Percentiles rank a stretch among this genome's conserved stretches.
Evolutionary conservation across 2,888 invertebrate genomes (phyloP).

Genomic region (Andricus quercusramuli): DNA sequence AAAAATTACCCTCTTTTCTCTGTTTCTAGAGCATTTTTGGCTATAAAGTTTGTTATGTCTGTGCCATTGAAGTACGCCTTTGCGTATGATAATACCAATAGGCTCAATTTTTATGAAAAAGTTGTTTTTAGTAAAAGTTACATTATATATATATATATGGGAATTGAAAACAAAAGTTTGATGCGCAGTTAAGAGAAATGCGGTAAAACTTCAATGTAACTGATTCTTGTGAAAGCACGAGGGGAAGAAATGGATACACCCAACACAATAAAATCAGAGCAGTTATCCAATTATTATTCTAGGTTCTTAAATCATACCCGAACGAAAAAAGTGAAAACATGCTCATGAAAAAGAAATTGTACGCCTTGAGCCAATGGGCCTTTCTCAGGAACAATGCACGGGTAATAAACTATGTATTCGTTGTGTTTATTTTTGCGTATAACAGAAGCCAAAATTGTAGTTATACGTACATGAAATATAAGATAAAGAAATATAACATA

Average conservation of each 20-base stretch:
- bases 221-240: not conserved
- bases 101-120: no score
- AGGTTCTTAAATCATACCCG: not conserved
- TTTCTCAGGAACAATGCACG: not conserved
- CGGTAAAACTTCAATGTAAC: not conserved
- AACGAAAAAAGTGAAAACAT: not conserved
- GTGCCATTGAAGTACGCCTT: no score
- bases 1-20: no score
- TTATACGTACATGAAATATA: not conserved
- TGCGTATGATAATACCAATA: no score
- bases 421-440: not conserved
- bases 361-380: not conserved
- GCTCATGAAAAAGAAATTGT: not conserved
- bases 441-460: not conserved
- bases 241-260: not conserved
- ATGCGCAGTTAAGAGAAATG: no score
- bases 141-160: not conserved
- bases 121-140: no score
- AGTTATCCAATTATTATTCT: conserved; percentile 4
- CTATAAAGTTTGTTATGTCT: no score
- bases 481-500: not conserved
- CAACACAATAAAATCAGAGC: not conserved
- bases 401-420: not conserved
- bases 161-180: not conserved
- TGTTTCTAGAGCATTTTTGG: not conserved